A percentile compares a stretch with the other conserved stretches of the same genome.
These are phyloP conservation scores for Macrosoma leucophasiata DNA, from an alignment of 2,888 invertebrate species.

Conservation along the genomic window DNA sequence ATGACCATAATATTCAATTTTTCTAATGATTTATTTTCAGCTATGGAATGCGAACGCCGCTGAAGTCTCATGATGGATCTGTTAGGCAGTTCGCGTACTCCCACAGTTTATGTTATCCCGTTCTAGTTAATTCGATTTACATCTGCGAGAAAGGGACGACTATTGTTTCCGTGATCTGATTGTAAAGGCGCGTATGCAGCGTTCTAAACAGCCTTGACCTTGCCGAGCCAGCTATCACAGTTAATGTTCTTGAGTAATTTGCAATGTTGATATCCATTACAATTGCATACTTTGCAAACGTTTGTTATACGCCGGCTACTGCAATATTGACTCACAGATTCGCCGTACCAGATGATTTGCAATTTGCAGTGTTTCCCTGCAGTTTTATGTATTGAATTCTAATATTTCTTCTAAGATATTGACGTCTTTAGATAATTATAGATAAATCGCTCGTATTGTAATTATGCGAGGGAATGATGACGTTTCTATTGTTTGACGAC, in stretches of 20 bases:
- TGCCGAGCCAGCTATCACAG: slow-evolving; percentile 47
- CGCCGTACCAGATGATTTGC: slow-evolving; percentile 10
- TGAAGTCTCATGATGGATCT: slow-evolving; percentile 55
- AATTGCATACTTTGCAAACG: slow-evolving; percentile 7
- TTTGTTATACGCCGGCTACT: slow-evolving; percentile 2
- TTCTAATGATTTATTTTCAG: slow-evolving; percentile 61
- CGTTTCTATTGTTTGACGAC: too few relatives aligned
- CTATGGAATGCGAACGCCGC: slow-evolving; percentile 50
- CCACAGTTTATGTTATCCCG: slow-evolving; percentile 35
- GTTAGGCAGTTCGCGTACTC: slow-evolving; percentile 30
- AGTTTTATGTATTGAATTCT: slow-evolving; percentile 13
- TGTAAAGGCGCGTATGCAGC: slow-evolving; percentile 34
- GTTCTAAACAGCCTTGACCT: slow-evolving; percentile 62
- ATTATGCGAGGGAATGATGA: too few relatives aligned
- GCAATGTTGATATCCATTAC: slow-evolving; percentile 32
- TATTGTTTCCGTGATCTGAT: slow-evolving; percentile 27
- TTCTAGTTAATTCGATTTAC: slow-evolving; percentile 22
- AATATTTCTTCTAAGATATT: slow-evolving; percentile 18
- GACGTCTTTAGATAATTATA: too few relatives aligned
- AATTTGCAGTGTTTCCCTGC: slow-evolving; percentile 8
- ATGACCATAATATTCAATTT: slow-evolving; percentile 37
- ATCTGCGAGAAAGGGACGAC: slow-evolving; percentile 38
- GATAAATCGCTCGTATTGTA: too few relatives aligned
- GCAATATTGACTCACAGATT: slow-evolving; percentile 15
- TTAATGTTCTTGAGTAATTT: slow-evolving; percentile 37